Evolutionary conservation across 35 echinoderm and acorn worm genomes (phyloP).

Genomic region (Ophioderma brevispina): DNA sequence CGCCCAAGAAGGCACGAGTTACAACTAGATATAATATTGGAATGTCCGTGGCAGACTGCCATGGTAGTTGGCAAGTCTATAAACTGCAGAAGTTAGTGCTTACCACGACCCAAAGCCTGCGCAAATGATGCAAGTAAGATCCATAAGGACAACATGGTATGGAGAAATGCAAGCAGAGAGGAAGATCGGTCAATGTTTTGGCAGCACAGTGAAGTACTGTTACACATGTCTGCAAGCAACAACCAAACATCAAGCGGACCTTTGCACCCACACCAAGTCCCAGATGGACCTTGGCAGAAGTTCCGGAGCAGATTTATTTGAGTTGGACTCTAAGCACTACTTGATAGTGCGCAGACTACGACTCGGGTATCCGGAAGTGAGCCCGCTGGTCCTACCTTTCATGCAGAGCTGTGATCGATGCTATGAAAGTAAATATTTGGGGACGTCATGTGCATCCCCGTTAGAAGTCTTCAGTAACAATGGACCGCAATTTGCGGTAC

Average conservation of each 20-base stretch:
- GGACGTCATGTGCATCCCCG: conserved; percentile 34
- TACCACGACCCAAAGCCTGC: conserved; percentile 16
- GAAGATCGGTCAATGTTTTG: conserved; percentile 51
- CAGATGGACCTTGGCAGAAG: conserved; percentile 63
- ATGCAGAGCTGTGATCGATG: conserved; percentile 27
- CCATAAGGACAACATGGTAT: conserved; percentile 42
- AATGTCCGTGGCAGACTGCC: conserved; percentile 46
- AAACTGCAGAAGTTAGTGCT: conserved; percentile 28
- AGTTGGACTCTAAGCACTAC: conserved; percentile 47
- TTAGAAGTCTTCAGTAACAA: conserved; percentile 48
- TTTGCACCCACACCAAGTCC: conserved; percentile 29
- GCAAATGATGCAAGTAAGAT: conserved; percentile 53
- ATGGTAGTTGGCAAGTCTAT: conserved; percentile 38
- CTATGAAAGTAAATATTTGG: conserved; percentile 42
- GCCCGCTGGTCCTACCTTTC: background rate
- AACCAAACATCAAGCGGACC: conserved; percentile 35
- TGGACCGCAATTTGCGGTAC: conserved; percentile 55
- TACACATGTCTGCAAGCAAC: conserved; percentile 24
- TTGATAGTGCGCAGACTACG: conserved; percentile 65
- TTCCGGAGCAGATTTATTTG: conserved; percentile 61
- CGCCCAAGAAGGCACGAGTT: background rate
- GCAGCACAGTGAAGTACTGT: conserved; percentile 53
- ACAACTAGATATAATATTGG: conserved; percentile 28
- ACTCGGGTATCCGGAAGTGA: conserved; percentile 53
- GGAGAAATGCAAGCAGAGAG: conserved; percentile 48